Evolutionary conservation across 2,113 vertebrate genomes (phyloP).

Genomic region (Dermatemys mawii): DNA sequence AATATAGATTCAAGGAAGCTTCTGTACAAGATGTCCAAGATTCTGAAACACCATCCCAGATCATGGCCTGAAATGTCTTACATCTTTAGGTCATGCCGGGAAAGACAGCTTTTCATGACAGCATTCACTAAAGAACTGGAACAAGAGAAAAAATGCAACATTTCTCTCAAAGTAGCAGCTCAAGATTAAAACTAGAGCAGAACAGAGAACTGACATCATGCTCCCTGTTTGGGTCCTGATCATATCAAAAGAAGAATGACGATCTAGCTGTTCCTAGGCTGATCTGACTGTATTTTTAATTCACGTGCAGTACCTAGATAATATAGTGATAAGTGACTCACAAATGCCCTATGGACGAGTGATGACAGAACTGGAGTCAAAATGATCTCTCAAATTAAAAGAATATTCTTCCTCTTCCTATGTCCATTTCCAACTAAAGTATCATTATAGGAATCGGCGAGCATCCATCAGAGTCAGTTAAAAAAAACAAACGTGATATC

Average conservation of each 20-base stretch:
- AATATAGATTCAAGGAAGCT: not conserved
- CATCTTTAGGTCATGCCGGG: not conserved
- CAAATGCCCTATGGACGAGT: slow-evolving; percentile 19
- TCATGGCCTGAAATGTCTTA: not conserved
- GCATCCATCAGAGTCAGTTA: not conserved
- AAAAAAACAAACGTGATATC: not conserved
- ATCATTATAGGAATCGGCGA: not conserved
- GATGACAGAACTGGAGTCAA: not conserved
- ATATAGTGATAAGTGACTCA: not conserved
- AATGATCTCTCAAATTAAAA: not conserved
- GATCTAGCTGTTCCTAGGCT: not conserved
- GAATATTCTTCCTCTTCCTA: not conserved
- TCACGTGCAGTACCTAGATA: not conserved
- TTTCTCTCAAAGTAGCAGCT: not conserved
- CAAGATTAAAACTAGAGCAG: not conserved
- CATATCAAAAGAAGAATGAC: not conserved
- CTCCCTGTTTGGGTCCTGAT: not conserved
- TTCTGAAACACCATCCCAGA: not conserved
- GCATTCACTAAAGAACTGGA: not conserved
- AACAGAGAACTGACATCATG: not conserved
- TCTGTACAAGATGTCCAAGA: not conserved
- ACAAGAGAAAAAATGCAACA: not conserved
- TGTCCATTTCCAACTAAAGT: not conserved
- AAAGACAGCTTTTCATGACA: not conserved
- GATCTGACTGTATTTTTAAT: slow-evolving; percentile 8